A percentile compares a stretch with the other conserved stretches of the same genome.
These are phyloP conservation scores for Limanda limanda DNA, from an alignment of 2,113 vertebrate genomes.

Conservation along the genomic window DNA sequence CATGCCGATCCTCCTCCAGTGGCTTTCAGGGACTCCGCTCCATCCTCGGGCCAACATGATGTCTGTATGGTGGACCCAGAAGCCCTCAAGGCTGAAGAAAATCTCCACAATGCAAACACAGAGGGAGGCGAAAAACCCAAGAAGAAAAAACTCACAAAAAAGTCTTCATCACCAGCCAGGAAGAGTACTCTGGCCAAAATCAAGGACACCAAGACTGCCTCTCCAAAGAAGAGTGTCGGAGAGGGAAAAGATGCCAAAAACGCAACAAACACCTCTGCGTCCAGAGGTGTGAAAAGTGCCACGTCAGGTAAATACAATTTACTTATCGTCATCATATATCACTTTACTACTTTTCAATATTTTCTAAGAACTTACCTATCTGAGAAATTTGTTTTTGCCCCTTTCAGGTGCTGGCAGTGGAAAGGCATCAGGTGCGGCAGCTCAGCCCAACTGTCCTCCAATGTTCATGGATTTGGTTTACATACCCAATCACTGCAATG, in stretches of 20 bases:
- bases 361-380: neutral
- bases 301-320: constrained; percentile 83
- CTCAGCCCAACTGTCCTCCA: constrained; percentile 89
- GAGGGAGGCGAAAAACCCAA: constrained; percentile 91
- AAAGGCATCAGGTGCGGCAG: constrained; percentile 82
- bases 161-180: constrained; percentile 90
- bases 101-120: constrained; percentile 89
- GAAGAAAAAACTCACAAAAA: constrained; percentile 92
- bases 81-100: constrained; percentile 89
- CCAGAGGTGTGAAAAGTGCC: constrained; percentile 88
- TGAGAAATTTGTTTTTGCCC: neutral
- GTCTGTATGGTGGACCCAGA: constrained; percentile 98
- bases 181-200: constrained; percentile 89
- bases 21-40: constrained; percentile 89
- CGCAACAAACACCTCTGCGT: constrained; percentile 91
- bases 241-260: constrained; percentile 98
- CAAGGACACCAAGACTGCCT: constrained; percentile 89
- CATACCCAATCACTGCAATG: constrained; percentile 97
- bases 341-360: neutral
- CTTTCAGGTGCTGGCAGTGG: constrained; percentile 83
- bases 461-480: constrained; percentile 98
- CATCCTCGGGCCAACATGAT: constrained; percentile 90
- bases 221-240: constrained; percentile 89
- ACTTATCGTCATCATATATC: neutral
- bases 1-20: constrained; percentile 91